These are phyloP conservation scores for Callocephalon fimbriatum DNA, from an alignment of 2,113 vertebrate species.

Conservation along the genomic window DNA sequence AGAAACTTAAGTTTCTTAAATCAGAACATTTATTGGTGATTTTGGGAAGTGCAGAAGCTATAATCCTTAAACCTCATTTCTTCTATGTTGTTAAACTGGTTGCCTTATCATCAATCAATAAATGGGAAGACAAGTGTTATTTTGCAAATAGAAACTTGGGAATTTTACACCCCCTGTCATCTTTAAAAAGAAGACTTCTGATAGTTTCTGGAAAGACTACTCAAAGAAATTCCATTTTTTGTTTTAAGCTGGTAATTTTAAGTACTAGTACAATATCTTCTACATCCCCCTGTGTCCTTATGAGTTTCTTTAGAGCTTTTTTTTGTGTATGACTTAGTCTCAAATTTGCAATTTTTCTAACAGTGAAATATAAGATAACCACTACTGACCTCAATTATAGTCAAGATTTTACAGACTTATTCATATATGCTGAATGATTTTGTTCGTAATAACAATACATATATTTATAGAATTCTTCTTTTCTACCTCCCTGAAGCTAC, in stretches of 20 bases:
- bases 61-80: neutral
- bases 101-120: neutral
- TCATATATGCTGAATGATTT: slow-evolving; percentile 42
- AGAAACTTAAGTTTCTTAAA: neutral
- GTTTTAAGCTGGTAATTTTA: neutral
- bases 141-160: neutral
- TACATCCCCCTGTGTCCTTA: neutral
- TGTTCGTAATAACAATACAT: slow-evolving; percentile 39
- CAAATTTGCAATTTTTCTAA: slow-evolving; percentile 8
- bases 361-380: slow-evolving; percentile 31
- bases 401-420: slow-evolving; percentile 6
- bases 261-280: neutral
- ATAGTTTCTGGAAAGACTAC: neutral
- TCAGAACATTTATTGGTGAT: neutral
- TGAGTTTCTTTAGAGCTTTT: slow-evolving; percentile 1
- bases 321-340: neutral
- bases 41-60: neutral
- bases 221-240: neutral
- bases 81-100: neutral
- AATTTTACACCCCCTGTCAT: neutral
- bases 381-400: neutral
- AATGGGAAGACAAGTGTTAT: neutral
- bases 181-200: neutral
- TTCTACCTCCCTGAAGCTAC: slow-evolving; percentile 84
- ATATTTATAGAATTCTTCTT: slow-evolving; percentile 75